phyloP scores from a whole-genome alignment of 1,140 invertebrate genomes.

The Drosophila lacteicornis region DNA sequence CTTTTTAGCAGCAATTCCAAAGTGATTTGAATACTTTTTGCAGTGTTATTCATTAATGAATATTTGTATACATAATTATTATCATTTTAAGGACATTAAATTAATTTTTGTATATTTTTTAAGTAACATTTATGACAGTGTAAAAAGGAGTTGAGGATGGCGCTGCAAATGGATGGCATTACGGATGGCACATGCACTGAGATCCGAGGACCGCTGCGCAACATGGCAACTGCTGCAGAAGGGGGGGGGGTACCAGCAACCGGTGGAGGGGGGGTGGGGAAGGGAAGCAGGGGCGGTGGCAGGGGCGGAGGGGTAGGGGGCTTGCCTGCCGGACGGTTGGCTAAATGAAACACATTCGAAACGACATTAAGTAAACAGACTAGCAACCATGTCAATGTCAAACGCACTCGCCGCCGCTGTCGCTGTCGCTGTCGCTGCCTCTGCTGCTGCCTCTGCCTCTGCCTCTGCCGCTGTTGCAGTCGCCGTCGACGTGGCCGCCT shows the following conservation, averaged over 20 bases:
- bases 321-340: slow-evolving; percentile 56
- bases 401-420: slow-evolving; percentile 63
- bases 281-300: neutral
- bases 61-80: too few species aligned
- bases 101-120: too few species aligned
- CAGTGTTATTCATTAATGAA: too few species aligned
- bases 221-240: neutral
- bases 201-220: too few species aligned
- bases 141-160: slow-evolving; percentile 4
- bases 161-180: neutral
- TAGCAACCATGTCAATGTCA: slow-evolving; percentile 79
- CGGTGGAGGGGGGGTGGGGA: neutral
- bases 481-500: slow-evolving; percentile 14
- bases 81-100: too few species aligned
- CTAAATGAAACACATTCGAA: slow-evolving; percentile 73
- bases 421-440: slow-evolving; percentile 19
- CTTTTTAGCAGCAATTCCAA: too few species aligned
- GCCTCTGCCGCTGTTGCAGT: slow-evolving; percentile 8
- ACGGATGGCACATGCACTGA: neutral
- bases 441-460: neutral
- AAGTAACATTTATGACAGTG: neutral
- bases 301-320: slow-evolving; percentile 3
- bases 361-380: slow-evolving; percentile 78
- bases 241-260: neutral
- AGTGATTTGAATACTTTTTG: too few species aligned